Evolutionary conservation across 2,797 vertebrate species (phyloP), one percentile per base, ranked within the genome.

Genomic region (Gymnothorax reevesii): DNA sequence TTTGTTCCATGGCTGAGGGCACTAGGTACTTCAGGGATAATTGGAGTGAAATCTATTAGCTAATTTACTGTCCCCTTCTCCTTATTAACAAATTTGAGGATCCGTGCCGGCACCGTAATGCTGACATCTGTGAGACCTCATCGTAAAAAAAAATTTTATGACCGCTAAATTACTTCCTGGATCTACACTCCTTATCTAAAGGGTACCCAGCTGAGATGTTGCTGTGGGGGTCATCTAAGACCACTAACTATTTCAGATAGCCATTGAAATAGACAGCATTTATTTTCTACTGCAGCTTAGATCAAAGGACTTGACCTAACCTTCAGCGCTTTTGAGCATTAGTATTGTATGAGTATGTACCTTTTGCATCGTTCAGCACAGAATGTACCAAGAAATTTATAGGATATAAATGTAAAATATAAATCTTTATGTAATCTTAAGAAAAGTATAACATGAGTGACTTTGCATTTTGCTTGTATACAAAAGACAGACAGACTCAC

Each of bases 1-100:
- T 96, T 96, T 95, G 93, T 96, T 96, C 96, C 95, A 95, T 94
- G 93, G 94, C 93, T 92, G 92, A 93, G 92, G 94, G 90, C 89
- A 89, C 91, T 92, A 89, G 88, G 92, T 91, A 91, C 93, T 91
- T 91, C 90, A 94, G 93, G 92, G 89, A 90, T 94, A 95, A 95
- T 95, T 95, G 93, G 92, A 92, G 90, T 92, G 71, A 91, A 93
- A 94, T 92, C 87, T 86, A 91, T 89, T 90, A 87, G 89, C 89
- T 89, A 90, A 91, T 92, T 91, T 90, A 85, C 89, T 88, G 87
- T 90, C 90, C 86, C 82, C 64, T n/a, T 12, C 91, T 86, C 82
- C 84, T 64, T 64, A 88, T 89, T 89, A 92, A 91, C 87, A 89
- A 87, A 90, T 90, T 54, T 85, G 83, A 83, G 71, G 84, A 66